Evolutionary conservation across 2,113 vertebrate species (phyloP).

Genomic region (human (Homo sapiens)): DNA sequence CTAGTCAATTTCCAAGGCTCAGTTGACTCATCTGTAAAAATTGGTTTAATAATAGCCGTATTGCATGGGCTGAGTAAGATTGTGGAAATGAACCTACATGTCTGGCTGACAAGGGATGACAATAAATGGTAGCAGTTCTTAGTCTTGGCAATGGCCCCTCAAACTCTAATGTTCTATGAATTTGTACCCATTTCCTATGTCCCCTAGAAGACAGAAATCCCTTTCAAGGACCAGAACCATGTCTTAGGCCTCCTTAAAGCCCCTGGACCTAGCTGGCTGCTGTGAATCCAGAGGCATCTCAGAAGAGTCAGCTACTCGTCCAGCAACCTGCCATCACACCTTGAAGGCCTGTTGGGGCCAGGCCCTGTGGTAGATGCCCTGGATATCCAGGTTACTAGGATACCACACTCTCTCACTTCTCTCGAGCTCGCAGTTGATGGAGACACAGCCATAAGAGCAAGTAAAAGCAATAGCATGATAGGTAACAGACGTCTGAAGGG

Average conservation of each 20-base stretch:
- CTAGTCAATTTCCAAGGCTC: background rate
- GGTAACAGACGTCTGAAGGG: background rate
- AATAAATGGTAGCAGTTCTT: background rate
- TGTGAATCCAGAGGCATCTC: background rate
- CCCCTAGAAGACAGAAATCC: background rate
- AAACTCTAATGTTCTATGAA: background rate
- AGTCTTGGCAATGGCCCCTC: background rate
- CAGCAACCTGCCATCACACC: background rate
- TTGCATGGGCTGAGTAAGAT: background rate
- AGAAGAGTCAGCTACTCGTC: background rate
- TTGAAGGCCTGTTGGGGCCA: background rate
- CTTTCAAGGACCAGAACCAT: background rate
- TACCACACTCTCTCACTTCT: background rate
- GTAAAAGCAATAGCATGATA: background rate
- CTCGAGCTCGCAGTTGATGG: background rate
- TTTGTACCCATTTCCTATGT: background rate
- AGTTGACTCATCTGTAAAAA: background rate
- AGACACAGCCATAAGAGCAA: background rate
- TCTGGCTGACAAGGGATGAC: background rate
- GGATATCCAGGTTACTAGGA: background rate
- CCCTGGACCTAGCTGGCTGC: background rate
- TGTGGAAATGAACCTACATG: background rate
- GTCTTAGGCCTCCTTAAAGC: background rate
- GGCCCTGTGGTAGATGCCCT: background rate
- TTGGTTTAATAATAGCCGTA: background rate